Conservation (phyloP, 2,888 invertebrate species). For the Adelphocoris suturalis region DNA sequence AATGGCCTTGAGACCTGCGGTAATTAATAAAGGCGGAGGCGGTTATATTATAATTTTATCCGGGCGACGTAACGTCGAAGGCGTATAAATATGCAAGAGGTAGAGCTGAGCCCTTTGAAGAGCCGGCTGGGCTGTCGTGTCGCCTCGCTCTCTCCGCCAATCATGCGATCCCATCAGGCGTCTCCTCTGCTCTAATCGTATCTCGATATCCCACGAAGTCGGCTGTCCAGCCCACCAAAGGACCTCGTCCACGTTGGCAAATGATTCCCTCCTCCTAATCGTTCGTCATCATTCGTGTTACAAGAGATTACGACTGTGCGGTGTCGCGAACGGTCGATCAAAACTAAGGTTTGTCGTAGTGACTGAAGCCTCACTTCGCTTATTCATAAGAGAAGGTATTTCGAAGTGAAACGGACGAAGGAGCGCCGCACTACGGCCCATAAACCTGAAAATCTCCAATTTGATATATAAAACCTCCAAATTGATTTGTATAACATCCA, state of each 20-base stretch:
- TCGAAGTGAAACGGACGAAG: too few relatives aligned
- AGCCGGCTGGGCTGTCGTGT: slow-evolving; percentile 13
- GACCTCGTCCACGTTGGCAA: not conserved
- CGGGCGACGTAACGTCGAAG: not conserved
- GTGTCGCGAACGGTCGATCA: too few relatives aligned
- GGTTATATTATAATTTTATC: slow-evolving; percentile 1
- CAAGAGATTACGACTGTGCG: too few relatives aligned
- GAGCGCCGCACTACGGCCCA: too few relatives aligned
- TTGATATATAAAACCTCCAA: too few relatives aligned
- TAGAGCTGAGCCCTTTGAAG: not conserved
- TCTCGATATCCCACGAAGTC: not conserved
- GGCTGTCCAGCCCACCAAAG: not conserved
- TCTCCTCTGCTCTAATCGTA: not conserved
- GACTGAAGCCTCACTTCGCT: too few relatives aligned
- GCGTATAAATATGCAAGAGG: slow-evolving; percentile 9
- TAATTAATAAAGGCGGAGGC: slow-evolving; percentile 16
- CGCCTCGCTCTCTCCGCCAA: not conserved
- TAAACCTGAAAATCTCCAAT: too few relatives aligned
- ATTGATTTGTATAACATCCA: too few relatives aligned
- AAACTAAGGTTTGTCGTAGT: too few relatives aligned
- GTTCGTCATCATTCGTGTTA: too few relatives aligned
- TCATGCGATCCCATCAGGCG: not conserved
- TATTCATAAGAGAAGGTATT: too few relatives aligned
- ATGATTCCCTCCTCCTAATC: too few relatives aligned
- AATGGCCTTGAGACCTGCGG: slow-evolving; percentile 5